Evolutionary conservation across 2,888 invertebrate genomes (phyloP).

Genomic region (Sclerodermus sp.): DNA sequence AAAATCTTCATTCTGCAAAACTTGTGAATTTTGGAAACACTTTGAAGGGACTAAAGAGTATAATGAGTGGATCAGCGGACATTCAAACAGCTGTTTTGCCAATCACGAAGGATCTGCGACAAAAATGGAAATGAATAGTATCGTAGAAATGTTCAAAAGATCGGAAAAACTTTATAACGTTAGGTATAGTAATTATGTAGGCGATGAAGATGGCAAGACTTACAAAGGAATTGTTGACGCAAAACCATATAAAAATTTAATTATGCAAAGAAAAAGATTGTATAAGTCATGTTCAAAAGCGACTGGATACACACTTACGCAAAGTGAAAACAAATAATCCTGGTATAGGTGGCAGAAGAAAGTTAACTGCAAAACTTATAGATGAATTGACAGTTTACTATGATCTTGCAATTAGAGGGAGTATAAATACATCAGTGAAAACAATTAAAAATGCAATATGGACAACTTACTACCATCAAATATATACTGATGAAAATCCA

Average conservation of each 20-base stretch:
- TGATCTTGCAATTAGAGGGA: slow-evolving; percentile 15
- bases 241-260: neutral
- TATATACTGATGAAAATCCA: slow-evolving; percentile 4
- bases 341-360: slow-evolving; percentile 14
- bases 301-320: neutral
- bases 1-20: slow-evolving; percentile 3
- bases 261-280: slow-evolving; percentile 4
- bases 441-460: too few relatives aligned
- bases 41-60: slow-evolving; percentile 4
- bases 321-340: slow-evolving; percentile 13
- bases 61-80: neutral
- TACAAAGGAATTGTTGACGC: neutral
- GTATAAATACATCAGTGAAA: slow-evolving; percentile 6
- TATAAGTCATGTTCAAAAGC: neutral
- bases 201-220: neutral
- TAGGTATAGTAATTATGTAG: slow-evolving; percentile 1
- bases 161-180: neutral
- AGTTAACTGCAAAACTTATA: slow-evolving; percentile 20
- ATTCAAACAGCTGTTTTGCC: neutral
- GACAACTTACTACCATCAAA: slow-evolving; percentile 19
- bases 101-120: slow-evolving; percentile 3
- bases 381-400: slow-evolving; percentile 18
- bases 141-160: neutral
- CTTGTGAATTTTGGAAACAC: slow-evolving; percentile 6
- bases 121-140: neutral